Evolutionary conservation across 35 echinoderm and acorn worm genomes (phyloP), one percentile per base, ranked within the genome.

Genomic region (Holothuria glaberrima): DNA sequence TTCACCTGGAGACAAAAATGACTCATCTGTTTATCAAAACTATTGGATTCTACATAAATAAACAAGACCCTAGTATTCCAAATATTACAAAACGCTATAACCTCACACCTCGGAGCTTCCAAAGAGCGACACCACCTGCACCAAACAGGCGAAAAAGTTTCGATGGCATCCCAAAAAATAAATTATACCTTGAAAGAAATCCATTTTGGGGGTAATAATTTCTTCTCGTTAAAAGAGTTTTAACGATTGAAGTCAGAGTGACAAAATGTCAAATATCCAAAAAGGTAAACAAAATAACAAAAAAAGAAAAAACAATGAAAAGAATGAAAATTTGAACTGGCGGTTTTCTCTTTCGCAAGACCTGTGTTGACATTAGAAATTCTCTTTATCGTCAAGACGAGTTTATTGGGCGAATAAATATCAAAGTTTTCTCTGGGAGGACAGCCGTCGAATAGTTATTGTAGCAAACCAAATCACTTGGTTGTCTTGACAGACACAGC

Each of bases 1-100:
- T 12, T 54, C 50, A 26, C 74, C 74, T 48, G 41, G 38, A 48
- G 74, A 78, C 20, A 78, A 14, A 22, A n/a, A 78, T 78, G 74
- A 78, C 38, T 78, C 74, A 78, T 48, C 44, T 78, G 41, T 78
- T 78, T 78, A 78, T 78, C 74, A 78, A 78, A 78, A 78, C 74
- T 78, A 12, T 35, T 20, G 21, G 50, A 50, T 78, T 45, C 41
- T 48, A 78, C 50, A 78, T 78, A 78, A 78, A 78, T 78, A 78
- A 78, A 78, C 74, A 48, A 78, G 50, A 78, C 74, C 27, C 21
- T 73, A 31, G 21, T 41, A 78, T 78, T 45, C 21, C 24, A 78
- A 48, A 78, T 78, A 78, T 48, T 48, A 48, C 44, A 78, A 78
- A 41, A 22, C 38, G 9, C 44, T 38, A 48, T 78, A 41, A 48